These are phyloP conservation scores for Spongia lamella DNA, from an alignment of 37 sponge, comb jelly and placozoan species.

Conservation along the genomic window DNA sequence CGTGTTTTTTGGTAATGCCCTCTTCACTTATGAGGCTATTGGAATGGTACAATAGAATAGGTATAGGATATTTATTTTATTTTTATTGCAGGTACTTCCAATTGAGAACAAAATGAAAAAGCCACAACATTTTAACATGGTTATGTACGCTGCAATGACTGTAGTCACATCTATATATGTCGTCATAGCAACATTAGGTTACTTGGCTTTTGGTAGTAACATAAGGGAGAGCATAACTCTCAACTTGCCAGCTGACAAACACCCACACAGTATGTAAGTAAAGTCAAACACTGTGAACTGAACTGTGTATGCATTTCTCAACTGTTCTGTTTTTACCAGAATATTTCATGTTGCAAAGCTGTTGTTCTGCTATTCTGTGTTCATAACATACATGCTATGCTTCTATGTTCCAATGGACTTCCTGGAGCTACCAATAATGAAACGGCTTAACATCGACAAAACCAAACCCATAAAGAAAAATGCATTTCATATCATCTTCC, in stretches of 20 bases:
- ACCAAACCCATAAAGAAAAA: no score
- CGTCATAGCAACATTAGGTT: constrained; percentile 59
- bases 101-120: constrained; percentile 91
- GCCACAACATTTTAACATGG: constrained; percentile 43
- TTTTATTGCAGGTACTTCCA: constrained; percentile 60
- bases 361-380: constrained; percentile 42
- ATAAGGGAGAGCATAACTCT: constrained; percentile 60
- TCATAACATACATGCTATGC: constrained; percentile 62
- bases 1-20: constrained; percentile 77
- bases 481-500: constrained; percentile 4
- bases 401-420: constrained; percentile 94
- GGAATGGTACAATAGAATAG: constrained; percentile 51
- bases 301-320: neutral
- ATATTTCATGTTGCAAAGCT: constrained; percentile 59
- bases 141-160: constrained; percentile 57
- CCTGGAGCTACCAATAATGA: constrained; percentile 58
- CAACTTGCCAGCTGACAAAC: constrained; percentile 25
- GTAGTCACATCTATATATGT: constrained; percentile 33
- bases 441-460: constrained; percentile 2
- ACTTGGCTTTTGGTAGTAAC: constrained; percentile 60
- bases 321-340: constrained; percentile 12
- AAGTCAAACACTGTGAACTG: neutral
- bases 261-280: constrained; percentile 23
- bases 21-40: constrained; percentile 87
- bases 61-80: neutral